Percentiles rank a stretch among this genome's conserved stretches.
phyloP scores from a whole-genome alignment of 2,797 vertebrate genomes.

The Crenichthys baileyi region DNA sequence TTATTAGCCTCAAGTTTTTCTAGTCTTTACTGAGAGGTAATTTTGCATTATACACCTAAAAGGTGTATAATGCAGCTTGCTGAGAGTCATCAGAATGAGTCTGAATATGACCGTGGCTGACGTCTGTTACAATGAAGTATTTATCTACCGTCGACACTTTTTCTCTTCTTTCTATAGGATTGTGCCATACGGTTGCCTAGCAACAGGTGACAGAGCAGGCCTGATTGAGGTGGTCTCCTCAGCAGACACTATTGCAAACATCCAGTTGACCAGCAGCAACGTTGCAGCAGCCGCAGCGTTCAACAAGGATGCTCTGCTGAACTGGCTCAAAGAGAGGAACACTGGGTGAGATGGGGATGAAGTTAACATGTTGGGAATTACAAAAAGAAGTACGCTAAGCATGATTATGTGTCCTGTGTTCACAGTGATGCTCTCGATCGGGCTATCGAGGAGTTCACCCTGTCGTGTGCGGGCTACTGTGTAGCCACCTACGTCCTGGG shows the following conservation, averaged over 20 bases:
- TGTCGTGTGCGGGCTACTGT: constrained; percentile 99
- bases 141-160: background rate
- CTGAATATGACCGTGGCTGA: background rate
- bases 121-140: background rate
- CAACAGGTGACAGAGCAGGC: constrained; percentile 95
- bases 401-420: constrained; percentile 4
- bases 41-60: background rate
- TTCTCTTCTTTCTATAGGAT: constrained; percentile 78
- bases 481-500: constrained; percentile 99
- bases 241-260: constrained; percentile 97
- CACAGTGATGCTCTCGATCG: constrained; percentile 93
- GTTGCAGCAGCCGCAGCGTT: constrained; percentile 96
- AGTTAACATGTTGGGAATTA: background rate
- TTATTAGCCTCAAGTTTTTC: background rate
- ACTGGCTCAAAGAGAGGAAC: constrained; percentile 98
- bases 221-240: constrained; percentile 96
- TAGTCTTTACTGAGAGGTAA: background rate
- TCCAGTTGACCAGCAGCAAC: constrained; percentile 97
- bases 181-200: constrained; percentile 96
- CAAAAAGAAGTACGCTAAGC: background rate
- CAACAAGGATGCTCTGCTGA: constrained; percentile 97
- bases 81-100: background rate
- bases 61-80: background rate
- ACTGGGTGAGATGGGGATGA: constrained; percentile 83
- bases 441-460: constrained; percentile 97